Evolutionary conservation across 2,888 invertebrate genomes (phyloP), one percentile per base, ranked within the genome.

Genomic region (Chirona hameri): DNA sequence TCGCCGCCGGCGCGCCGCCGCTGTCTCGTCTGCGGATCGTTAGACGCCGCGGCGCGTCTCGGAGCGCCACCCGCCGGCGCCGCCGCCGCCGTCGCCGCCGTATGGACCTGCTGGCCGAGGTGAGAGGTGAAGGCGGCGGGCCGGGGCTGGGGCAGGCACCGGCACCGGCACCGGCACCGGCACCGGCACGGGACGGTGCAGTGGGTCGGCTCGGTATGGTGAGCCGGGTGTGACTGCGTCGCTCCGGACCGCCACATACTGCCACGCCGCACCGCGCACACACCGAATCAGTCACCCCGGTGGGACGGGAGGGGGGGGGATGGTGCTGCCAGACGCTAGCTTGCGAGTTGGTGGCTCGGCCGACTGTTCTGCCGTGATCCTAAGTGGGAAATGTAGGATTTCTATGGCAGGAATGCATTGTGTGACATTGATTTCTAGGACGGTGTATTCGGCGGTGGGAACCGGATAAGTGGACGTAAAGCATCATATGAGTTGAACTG

Each of bases 41-140:
- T 31, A 72, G 72, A 52, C 7, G 31, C 18, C 12, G 29, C 14
- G 69, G 29, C 69, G 27, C 27, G 65, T 9, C 57, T 57, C 21
- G 57, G 65, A 5, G 27, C 57, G 57, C 7, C 57, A 7, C 7
- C 21, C 21, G 27, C n/a, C 65, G 65, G 9, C 27, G 65, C n/a
- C 27, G 27, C 65, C 65, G 27, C 27, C 27, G 27, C 65, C 65
- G 65, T n/a, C 3, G 39, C 39, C 2, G 39, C 39, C 72, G 31
- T 27, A 72, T 72, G 72, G 31, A 72, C 18, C 72, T 72, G 31
- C 72, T 72, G 31, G 72, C 72, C 5, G 72, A 72, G 72, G 72
- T 72, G 72, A 72, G 72, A 29, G 72, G 72, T 31, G 72, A 9
- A 27, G 5, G n/a, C n/a, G 10, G 65, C 9, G 27, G 10, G 4